Percentiles rank a stretch among this genome's conserved stretches.
Evolutionary conservation across 2,797 vertebrate genomes (phyloP).

Genomic region (Clarias fuscus): DNA sequence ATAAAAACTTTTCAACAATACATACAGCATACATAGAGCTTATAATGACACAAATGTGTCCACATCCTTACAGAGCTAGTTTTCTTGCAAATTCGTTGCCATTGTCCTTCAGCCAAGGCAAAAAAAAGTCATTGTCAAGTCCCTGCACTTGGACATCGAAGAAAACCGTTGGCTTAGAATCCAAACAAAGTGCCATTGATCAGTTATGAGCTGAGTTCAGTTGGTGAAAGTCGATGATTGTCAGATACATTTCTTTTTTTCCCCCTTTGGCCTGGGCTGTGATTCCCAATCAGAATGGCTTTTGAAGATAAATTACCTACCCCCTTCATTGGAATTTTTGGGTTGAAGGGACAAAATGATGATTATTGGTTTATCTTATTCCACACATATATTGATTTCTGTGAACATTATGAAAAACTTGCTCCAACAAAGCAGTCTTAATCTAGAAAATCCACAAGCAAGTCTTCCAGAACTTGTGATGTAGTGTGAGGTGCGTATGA

Average conservation of each 20-base stretch:
- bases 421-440: slow-evolving; percentile 38
- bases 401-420: slow-evolving; percentile 35
- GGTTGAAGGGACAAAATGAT: slow-evolving; percentile 30
- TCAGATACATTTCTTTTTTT: slow-evolving; percentile 73
- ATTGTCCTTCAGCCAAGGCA: slow-evolving; percentile 31
- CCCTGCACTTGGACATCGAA: slow-evolving; percentile 59
- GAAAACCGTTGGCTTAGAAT: slow-evolving; percentile 61
- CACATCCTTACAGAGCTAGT: slow-evolving; percentile 27
- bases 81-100: slow-evolving; percentile 44
- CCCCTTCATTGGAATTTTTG: slow-evolving; percentile 19
- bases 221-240: slow-evolving; percentile 75
- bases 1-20: slow-evolving; percentile 46
- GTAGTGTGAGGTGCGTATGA: slow-evolving; percentile 34
- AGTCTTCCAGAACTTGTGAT: slow-evolving; percentile 35
- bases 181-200: slow-evolving; percentile 73
- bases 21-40: slow-evolving; percentile 36
- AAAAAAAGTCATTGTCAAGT: slow-evolving; percentile 53
- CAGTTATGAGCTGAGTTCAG: slow-evolving; percentile 64
- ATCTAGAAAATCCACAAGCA: slow-evolving; percentile 30
- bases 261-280: slow-evolving; percentile 59
- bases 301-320: slow-evolving; percentile 71
- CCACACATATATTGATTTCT: slow-evolving; percentile 28
- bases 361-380: slow-evolving; percentile 13
- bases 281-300: slow-evolving; percentile 71
- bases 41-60: slow-evolving; percentile 11